phyloP scores from a whole-genome alignment of 2,113 vertebrate species.

The Carassius carassius region DNA sequence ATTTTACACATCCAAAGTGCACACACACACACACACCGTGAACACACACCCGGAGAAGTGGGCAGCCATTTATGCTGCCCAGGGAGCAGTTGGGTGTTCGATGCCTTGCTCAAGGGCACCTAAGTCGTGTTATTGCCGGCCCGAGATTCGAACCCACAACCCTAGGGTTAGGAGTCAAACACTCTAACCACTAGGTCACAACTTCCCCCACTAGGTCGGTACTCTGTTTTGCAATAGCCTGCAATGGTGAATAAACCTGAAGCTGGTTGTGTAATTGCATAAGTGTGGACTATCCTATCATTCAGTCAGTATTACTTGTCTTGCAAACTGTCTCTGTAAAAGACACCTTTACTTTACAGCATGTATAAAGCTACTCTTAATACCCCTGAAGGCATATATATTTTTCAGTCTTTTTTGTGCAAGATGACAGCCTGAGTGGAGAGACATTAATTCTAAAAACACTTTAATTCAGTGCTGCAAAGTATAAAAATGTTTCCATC shows the following conservation, averaged over 20 bases:
- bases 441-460: neutral
- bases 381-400: neutral
- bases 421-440: neutral
- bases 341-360: neutral
- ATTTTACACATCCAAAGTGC: no score
- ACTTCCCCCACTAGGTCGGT: no score
- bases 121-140: no score
- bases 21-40: no score
- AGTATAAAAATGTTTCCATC: neutral
- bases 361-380: neutral
- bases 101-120: no score
- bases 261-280: neutral
- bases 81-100: no score
- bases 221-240: neutral
- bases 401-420: no score
- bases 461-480: neutral
- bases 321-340: neutral
- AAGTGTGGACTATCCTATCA: neutral
- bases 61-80: no score
- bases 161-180: no score
- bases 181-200: no score
- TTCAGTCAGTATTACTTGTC: neutral
- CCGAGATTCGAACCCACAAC: no score
- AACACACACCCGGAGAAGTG: no score
- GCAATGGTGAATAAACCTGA: slow-evolving; percentile 1